Evolutionary conservation across 2,888 invertebrate genomes (phyloP).

Genomic region (Mythimna vitellina): DNA sequence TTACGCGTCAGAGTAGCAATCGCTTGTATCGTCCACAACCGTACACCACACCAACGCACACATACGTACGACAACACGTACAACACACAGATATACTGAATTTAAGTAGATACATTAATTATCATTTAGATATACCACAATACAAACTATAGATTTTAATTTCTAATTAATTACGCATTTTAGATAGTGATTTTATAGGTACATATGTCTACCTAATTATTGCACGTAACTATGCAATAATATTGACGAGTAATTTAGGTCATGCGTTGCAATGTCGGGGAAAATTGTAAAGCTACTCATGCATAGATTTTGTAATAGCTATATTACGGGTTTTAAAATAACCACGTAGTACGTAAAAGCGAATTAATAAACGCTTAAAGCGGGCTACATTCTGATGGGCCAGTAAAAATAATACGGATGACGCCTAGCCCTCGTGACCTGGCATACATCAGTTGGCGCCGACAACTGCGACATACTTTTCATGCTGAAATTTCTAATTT

Average conservation of each 20-base stretch:
- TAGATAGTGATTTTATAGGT: conserved; percentile 24
- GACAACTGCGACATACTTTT: conserved; percentile 84
- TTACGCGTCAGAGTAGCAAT: conserved; percentile 88
- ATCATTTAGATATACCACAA: conserved; percentile 32
- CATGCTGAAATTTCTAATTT: conserved; percentile 77
- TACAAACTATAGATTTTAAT: conserved; percentile 23
- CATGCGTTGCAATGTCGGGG: conserved; percentile 37
- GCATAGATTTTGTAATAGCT: conserved; percentile 23
- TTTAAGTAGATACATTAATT: conserved; percentile 46
- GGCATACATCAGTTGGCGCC: conserved; percentile 81
- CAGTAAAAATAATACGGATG: conserved; percentile 85
- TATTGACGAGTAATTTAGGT: conserved; percentile 42
- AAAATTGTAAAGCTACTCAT: conserved; percentile 22
- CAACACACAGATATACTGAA: conserved; percentile 41
- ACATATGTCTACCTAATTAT: conserved; percentile 18
- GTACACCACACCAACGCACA: conserved; percentile 54
- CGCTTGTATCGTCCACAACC: conserved; percentile 78
- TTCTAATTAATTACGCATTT: conserved; percentile 33
- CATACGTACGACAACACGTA: conserved; percentile 43
- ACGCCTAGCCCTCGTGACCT: conserved; percentile 80
- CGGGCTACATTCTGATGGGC: conserved; percentile 70
- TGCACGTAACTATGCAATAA: conserved; percentile 18
- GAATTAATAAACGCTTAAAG: conserved; percentile 65
- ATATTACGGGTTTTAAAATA: conserved; percentile 31
- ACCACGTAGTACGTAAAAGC: conserved; percentile 14